Evolutionary conservation across 2,888 invertebrate genomes (phyloP), one percentile per base, ranked within the genome.

Genomic region (Chrysolina oricalcia): DNA sequence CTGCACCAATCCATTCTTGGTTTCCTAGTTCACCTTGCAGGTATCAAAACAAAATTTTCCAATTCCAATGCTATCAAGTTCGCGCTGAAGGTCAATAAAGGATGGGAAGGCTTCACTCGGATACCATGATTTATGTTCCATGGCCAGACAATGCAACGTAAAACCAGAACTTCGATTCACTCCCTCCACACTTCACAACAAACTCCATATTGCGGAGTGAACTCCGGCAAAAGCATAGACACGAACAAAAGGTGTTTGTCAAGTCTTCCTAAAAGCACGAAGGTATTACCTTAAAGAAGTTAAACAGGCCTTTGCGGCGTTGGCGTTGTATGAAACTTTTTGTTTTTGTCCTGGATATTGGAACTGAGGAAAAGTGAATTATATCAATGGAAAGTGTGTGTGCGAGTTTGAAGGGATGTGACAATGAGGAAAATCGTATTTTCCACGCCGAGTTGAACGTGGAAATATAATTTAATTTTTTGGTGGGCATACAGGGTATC

Each of bases 261-360:
- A 19, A 53, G 53, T 21, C 53, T 19, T 53, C 53, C 19, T 21
- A 15, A 21, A 21, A 35, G 35, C 35, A 35, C 35, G 19, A 21
- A 53, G 19, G 53, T 53, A 53, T 53, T 53, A 53, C 53, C 53
- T 53, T 53, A 21, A 53, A 21, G 53, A 53, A 21, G 53, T 53
- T 53, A 53, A 53, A 53, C 53, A 21, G 53, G 19, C 53, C 53
- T 53, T 13, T 11, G 53, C 53, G 11, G 53, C 13, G 21, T 0
- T 21, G 11, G 53, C 13, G 21, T 0, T 21, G 21, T 53, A 53
- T 6, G 53, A 15, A 53, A 53, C 53, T 53, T 53, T n/a, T 53
- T 53, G 53, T 19, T 53, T 53, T 53, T 21, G 21, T 53, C 21
- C 19, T 5, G 11, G 21, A 53, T 53, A 53, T 53, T 13, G 53